Evolutionary conservation across 2,113 vertebrate genomes (phyloP), one percentile per base, ranked within the genome.

Genomic region (Leptodactylus fuscus): DNA sequence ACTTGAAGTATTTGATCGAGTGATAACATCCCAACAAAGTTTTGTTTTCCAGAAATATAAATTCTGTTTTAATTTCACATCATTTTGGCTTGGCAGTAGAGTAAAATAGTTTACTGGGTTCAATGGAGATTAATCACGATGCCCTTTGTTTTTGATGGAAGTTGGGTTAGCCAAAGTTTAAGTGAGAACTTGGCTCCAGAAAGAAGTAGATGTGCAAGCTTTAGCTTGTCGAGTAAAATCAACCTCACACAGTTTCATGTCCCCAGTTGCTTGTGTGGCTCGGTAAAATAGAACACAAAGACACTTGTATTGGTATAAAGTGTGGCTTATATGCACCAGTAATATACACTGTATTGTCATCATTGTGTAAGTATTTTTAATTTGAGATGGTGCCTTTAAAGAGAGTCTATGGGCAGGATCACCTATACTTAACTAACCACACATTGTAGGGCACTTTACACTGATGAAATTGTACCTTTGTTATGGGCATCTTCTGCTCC

Each of bases 151-250:
- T 38, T 41, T 22, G 20, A 60, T 60, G 38, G 53, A 22, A 44
- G 77, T 24, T 16, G n/a, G 77, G 77, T 80, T 80, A 80, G 77
- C 77, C 77, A 80, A 80, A 60, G 77, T 80, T 80, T 80, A 80
- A 41, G 77, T 80, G n/a, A 80, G 36, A 62, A 15, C 36, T 62
- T 80, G 77, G 77, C 77, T 41, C 22, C 16, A 34, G 76, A 15
- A 8, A 53, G 27, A 22, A 55, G 16, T n/a, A 32, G 53, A 62
- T 24, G 38, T 41, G 53, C 77, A 24, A 16, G 77, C 36, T 44
- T 27, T 12, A 41, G 58, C 77, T 80, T 58, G 77, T 80, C 53
- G 8, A 27, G 36, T 7, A 20, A 29, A 7, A 32, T 51, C 24
- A 29, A 29, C 10, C 9, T 44, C 36, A 67, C 24, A 11, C 24